Evolutionary conservation across 2,113 vertebrate species (phyloP).

Genomic region (Ophthalmolycus amberensis): DNA sequence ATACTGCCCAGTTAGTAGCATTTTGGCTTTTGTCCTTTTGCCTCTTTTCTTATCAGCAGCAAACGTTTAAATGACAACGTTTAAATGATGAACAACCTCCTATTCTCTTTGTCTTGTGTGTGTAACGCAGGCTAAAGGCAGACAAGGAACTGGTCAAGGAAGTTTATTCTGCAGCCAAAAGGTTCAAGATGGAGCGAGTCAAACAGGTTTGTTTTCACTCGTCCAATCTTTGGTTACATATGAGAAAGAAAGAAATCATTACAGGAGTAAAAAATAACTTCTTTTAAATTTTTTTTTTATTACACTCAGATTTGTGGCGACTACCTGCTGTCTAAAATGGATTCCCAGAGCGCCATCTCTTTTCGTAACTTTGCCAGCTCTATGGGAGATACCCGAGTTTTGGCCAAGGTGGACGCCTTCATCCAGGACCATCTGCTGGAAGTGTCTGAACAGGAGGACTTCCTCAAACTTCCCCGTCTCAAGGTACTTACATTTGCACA

Average conservation of each 20-base stretch:
- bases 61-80: not conserved
- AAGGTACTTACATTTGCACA: constrained; percentile 82
- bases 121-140: constrained; percentile 90
- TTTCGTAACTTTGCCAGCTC: constrained; percentile 95
- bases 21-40: not conserved
- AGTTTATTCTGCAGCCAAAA: constrained; percentile 97
- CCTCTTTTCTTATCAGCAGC: not conserved
- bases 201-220: constrained; percentile 87
- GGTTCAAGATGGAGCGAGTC: constrained; percentile 97
- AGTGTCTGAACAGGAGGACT: constrained; percentile 97
- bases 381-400: constrained; percentile 91
- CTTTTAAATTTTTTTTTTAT: not conserved
- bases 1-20: constrained; percentile 96
- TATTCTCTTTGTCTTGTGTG: constrained; percentile 10
- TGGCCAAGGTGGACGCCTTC: constrained; percentile 93
- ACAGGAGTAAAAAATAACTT: not conserved
- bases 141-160: constrained; percentile 97
- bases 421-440: constrained; percentile 96
- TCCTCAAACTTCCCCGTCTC: constrained; percentile 97
- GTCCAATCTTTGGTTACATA: not conserved
- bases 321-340: constrained; percentile 96
- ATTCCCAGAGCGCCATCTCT: constrained; percentile 92
- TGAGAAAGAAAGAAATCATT: not conserved
- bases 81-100: constrained; percentile 1
- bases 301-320: constrained; percentile 93